Base-by-base conservation (phyloP, 1,140 invertebrate genomes). In the Charaxes varanes region DNA sequence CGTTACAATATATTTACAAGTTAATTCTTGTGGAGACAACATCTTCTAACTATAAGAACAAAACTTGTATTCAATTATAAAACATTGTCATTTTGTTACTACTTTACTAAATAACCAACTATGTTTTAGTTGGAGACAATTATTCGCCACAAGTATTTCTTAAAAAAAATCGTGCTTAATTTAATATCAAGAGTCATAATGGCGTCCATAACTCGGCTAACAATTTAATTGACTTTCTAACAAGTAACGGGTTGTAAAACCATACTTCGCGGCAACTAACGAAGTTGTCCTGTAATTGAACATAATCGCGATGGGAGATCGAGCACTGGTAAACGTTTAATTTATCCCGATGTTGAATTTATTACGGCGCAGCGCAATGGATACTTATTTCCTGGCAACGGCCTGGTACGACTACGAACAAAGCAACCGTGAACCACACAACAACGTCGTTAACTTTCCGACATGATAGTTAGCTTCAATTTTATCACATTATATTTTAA, bases 391-490 rank as follows among this genome's bases (percentile, higher is more conserved):
- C 53, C 33, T 36, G 35, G 28, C 34, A 31, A 33, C 28, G 1
- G 28, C 15, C 28, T 14, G 40, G 42, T 49, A 43, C 44, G 23
- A 13, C 22, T 28, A 23, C 26, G 21, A 45, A 54, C 28, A 36
- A 52, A 41, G 42, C 36, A 49, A 44, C 48, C 33, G 26, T 45
- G 41, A 40, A 35, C 35, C 18, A 38, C 23, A 44, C 48, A 58
- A 66, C 57, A 48, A 59, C 35, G 53, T 68, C 54, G 63, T 73
- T 73, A 73, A 58, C 54, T 68, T 63, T 43, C 53, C 55, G 47
- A 60, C 53, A 62, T 62, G 45, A 68, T 70, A 57, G 55, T 70
- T 65, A 68, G 23, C 47, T 57, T 51, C 62, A 62, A 62, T 68
- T 67, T 63, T 59, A 60, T 66, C 54, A 59, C 41, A 52, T 60